phyloP scores from a whole-genome alignment of 1,140 invertebrate species.

The Lepidurus arcticus region DNA sequence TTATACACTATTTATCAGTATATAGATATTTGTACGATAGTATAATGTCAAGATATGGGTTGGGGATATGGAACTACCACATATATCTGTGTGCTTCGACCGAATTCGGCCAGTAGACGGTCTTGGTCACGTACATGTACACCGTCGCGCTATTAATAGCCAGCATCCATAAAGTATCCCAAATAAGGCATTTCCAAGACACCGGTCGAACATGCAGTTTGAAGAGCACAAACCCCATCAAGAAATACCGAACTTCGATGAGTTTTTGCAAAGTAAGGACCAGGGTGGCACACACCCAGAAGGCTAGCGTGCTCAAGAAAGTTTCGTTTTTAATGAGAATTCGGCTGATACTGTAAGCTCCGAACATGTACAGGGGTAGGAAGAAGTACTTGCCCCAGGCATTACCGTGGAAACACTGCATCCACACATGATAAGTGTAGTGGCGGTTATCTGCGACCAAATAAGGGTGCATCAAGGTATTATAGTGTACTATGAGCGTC shows the following conservation, averaged over 20 bases:
- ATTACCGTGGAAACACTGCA: slow-evolving; percentile 66
- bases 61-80: slow-evolving; percentile 58
- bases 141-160: slow-evolving; percentile 70
- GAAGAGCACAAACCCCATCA: slow-evolving; percentile 81
- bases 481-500: slow-evolving; percentile 55
- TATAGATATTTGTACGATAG: too few relatives aligned
- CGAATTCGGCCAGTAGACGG: slow-evolving; percentile 75
- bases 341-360: slow-evolving; percentile 55
- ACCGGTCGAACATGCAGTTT: slow-evolving; percentile 61
- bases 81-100: slow-evolving; percentile 77
- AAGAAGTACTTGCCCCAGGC: slow-evolving; percentile 61
- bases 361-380: slow-evolving; percentile 69
- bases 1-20: too few relatives aligned
- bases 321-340: slow-evolving; percentile 40
- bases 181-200: slow-evolving; percentile 50
- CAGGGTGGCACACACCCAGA: slow-evolving; percentile 54
- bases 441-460: slow-evolving; percentile 94
- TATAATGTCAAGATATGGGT: too few relatives aligned
- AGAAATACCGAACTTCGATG: slow-evolving; percentile 89
- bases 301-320: slow-evolving; percentile 58
- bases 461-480: slow-evolving; percentile 86
- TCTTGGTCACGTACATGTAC: slow-evolving; percentile 72
- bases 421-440: slow-evolving; percentile 95
- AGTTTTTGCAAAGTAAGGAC: slow-evolving; percentile 74
- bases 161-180: slow-evolving; percentile 66